A percentile compares a stretch with the other conserved stretches of the same genome.
Evolutionary conservation across 2,797 vertebrate species (phyloP).

Genomic region (Rhabdomys pumilio): DNA sequence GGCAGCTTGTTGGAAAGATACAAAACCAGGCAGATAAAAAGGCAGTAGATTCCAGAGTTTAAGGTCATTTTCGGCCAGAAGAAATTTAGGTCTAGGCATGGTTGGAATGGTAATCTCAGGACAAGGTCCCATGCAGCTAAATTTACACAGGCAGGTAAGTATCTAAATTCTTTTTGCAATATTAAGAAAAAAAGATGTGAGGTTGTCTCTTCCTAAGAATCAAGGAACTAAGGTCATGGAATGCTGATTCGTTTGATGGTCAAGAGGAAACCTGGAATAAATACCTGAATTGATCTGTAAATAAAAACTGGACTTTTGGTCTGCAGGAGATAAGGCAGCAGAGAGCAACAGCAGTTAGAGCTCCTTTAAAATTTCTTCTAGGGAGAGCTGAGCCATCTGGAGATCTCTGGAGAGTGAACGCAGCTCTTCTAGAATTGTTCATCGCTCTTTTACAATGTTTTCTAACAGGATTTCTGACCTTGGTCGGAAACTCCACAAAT

Average conservation of each 20-base stretch:
- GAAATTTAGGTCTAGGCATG: background rate
- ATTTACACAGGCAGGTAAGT: background rate
- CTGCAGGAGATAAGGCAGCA: background rate
- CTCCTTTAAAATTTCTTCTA: background rate
- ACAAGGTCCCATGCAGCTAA: background rate
- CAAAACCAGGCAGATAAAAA: background rate
- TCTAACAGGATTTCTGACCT: background rate
- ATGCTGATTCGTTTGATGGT: background rate
- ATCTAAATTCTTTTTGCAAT: background rate
- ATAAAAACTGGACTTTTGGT: background rate
- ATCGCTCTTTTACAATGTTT: background rate
- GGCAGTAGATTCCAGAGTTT: background rate
- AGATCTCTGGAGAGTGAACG: background rate
- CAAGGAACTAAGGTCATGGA: background rate
- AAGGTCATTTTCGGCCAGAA: background rate
- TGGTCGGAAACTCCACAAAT: no score
- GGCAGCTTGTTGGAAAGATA: background rate
- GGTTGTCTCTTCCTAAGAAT: background rate
- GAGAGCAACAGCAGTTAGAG: background rate
- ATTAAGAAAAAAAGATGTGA: background rate
- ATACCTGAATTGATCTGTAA: background rate
- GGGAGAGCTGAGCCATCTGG: background rate
- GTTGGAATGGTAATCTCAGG: background rate
- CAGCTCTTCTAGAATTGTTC: background rate
- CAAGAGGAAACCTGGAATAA: background rate